Base-by-base conservation (phyloP, 1,140 invertebrate species). In the Drosophila bocki region DNA sequence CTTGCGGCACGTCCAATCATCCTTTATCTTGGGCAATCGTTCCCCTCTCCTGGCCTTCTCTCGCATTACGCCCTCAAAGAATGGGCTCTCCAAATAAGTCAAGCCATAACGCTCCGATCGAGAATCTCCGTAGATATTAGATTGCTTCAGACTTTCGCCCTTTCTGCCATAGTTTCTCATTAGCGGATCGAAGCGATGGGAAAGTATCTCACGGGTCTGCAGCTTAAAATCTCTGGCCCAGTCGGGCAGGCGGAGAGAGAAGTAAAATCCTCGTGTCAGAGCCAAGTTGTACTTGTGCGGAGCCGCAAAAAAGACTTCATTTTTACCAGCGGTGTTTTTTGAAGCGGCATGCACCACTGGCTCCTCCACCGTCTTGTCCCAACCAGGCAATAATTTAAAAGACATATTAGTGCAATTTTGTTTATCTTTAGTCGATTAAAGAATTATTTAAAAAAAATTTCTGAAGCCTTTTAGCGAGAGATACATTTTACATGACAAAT, bases 1-100 rank as follows among this genome's bases (percentile, higher is more conserved):
- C 61, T 87, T 87, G 19, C 72, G 50, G 58, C 84, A 87, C 0
- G 80, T 83, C n/a, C 80, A 45, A 33, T 88, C 84, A 32, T 90
- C 75, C 50, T 88, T 88, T 19, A 90, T 88, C 53, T 90, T 90
- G 33, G 77, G 74, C 3, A 39, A 51, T 42, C 50, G 69, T n/a
- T 13, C 19, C 8, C 65, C 48, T 33, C 41, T 41, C 12, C 7
- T 47, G 9, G 32, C 7, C 26, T 60, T 58, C 11, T 33, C 29
- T 6, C 17, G 47, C 11, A 22, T 22, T 11, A 67, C 37, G 8
- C 54, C 47, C 4, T 77, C 74, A 22, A 60, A 47, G 44, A 72
- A 71, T 1, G 51, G 17, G 5, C 7, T 70, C 22, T 70, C 67
- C 9, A 48, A 54, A 26, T 44, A 64, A 9, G 42, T 39, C 17